Conservation (phyloP, 2,888 invertebrate genomes). For the Protophormia terraenovae region DNA sequence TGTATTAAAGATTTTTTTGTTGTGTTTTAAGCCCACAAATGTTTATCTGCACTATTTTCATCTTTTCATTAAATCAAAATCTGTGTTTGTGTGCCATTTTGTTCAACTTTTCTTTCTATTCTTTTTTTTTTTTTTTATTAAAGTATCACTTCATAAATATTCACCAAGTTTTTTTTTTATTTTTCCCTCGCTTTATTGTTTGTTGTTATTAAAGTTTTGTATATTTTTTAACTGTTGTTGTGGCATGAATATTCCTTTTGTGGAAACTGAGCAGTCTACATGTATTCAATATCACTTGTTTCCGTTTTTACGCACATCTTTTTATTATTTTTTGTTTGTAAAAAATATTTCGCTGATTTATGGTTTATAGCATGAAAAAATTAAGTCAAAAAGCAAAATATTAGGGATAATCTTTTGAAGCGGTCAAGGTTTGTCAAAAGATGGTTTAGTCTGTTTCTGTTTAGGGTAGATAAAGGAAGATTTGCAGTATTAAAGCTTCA, state of each 20-base stretch:
- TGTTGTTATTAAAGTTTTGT: slow-evolving; percentile 18
- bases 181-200: not conserved
- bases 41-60: slow-evolving; percentile 4
- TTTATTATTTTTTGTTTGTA: not conserved
- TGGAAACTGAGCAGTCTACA: not conserved
- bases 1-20: not conserved
- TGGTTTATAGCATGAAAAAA: not conserved
- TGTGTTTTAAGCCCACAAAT: not conserved
- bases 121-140: not conserved
- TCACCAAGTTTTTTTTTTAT: not conserved
- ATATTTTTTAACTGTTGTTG: slow-evolving; percentile 4
- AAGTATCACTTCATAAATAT: slow-evolving; percentile 9
- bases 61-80: slow-evolving; percentile 12
- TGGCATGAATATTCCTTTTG: not conserved
- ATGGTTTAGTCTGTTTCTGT: slow-evolving; percentile 9
- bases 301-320: slow-evolving; percentile 45
- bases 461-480: not conserved
- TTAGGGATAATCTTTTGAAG: slow-evolving; percentile 21
- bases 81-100: not conserved
- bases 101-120: not conserved
- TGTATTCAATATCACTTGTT: slow-evolving; percentile 37
- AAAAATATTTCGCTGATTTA: slow-evolving; percentile 35
- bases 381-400: not conserved
- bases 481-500: not conserved
- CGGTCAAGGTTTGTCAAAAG: slow-evolving; percentile 6